Conservation (phyloP, 2,888 invertebrate species). For the Dynastes hyllus region DNA sequence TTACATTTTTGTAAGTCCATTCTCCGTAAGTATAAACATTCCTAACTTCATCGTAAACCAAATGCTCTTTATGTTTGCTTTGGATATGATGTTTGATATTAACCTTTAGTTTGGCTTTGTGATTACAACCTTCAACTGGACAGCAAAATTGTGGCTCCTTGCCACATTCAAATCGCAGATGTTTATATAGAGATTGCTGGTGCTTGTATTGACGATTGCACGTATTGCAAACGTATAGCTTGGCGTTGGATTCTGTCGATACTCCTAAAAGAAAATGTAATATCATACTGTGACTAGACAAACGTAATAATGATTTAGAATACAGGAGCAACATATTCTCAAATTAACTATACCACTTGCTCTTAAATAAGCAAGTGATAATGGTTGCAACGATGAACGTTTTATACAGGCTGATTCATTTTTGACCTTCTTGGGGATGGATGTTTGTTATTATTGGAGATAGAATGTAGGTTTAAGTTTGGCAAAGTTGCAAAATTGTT, state of each 20-base stretch:
- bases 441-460: too few species aligned
- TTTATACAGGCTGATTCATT: too few species aligned
- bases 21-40: conserved; percentile 5
- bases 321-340: too few species aligned
- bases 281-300: neutral
- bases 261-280: conserved; percentile 12
- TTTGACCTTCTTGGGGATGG: too few species aligned
- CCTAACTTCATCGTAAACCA: conserved; percentile 7
- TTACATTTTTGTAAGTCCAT: conserved; percentile 10
- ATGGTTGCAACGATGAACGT: too few species aligned
- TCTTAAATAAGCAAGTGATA: too few species aligned
- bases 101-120: conserved; percentile 44
- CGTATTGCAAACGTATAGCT: conserved; percentile 54
- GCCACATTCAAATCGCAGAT: conserved; percentile 71
- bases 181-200: conserved; percentile 69
- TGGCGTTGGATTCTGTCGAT: neutral
- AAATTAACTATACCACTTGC: too few species aligned
- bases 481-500: too few species aligned
- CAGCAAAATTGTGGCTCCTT: conserved; percentile 71
- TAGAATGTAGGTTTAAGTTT: too few species aligned
- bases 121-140: conserved; percentile 55
- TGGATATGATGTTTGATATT: conserved; percentile 49
- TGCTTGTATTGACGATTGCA: conserved; percentile 62
- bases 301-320: neutral
- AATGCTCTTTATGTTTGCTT: conserved; percentile 30